Evolutionary conservation across 1,140 invertebrate species (phyloP).

Genomic region (Colletes latitarsis): DNA sequence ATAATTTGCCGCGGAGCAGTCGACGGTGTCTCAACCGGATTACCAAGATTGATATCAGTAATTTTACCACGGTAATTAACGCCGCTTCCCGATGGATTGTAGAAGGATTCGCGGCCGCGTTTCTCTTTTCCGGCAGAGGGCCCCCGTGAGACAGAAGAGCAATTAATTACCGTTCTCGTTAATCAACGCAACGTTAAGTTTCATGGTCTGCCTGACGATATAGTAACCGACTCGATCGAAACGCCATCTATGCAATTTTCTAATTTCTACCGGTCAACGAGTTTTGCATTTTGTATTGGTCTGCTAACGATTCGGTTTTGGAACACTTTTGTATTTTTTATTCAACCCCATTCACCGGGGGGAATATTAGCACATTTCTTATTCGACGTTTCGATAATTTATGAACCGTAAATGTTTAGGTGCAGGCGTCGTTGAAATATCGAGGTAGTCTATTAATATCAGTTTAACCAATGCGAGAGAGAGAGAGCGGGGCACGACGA

Average conservation of each 20-base stretch:
- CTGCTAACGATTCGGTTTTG: too few relatives aligned
- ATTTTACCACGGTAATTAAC: constrained; percentile 72
- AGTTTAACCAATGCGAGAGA: constrained; percentile 30
- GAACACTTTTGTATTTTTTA: too few relatives aligned
- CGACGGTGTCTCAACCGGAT: constrained; percentile 38
- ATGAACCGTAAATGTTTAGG: too few relatives aligned
- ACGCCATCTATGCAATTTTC: neutral
- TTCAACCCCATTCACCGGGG: too few relatives aligned
- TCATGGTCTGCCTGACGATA: constrained; percentile 23
- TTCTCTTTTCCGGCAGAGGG: constrained; percentile 41
- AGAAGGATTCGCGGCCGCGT: constrained; percentile 38
- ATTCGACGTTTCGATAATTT: too few relatives aligned
- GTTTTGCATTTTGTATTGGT: too few relatives aligned
- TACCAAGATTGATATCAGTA: constrained; percentile 64
- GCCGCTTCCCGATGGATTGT: constrained; percentile 30
- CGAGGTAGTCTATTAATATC: too few relatives aligned
- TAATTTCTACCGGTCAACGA: neutral
- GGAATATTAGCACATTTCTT: too few relatives aligned
- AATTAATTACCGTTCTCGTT: constrained; percentile 51
- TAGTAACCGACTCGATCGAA: neutral
- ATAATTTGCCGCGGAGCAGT: constrained; percentile 47
- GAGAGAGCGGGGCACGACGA: constrained; percentile 20
- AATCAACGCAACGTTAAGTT: constrained; percentile 38
- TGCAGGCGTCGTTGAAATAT: too few relatives aligned
- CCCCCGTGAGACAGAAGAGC: constrained; percentile 26